Conservation (phyloP, 2,888 invertebrate genomes). For the Sclerodermus sp. region DNA sequence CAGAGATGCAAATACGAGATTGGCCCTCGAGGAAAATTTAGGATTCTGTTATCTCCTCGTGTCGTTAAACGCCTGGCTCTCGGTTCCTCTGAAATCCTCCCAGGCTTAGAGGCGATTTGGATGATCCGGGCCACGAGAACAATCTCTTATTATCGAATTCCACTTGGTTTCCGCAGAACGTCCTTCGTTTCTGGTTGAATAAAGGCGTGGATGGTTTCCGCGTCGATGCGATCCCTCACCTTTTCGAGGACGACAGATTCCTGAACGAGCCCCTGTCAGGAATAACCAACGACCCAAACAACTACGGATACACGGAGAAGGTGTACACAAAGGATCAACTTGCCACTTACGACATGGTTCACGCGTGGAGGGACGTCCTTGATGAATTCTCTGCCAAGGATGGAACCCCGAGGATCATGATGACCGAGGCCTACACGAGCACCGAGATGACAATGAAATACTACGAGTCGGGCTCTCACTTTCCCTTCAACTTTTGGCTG, state of each 20-base stretch:
- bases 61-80: too few relatives aligned
- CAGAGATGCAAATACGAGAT: too few relatives aligned
- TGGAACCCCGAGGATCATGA: constrained; percentile 62
- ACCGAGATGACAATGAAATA: constrained; percentile 66
- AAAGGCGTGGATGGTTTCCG: constrained; percentile 87
- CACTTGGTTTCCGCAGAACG: constrained; percentile 57
- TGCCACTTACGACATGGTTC: constrained; percentile 62
- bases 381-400: constrained; percentile 57
- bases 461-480: constrained; percentile 71
- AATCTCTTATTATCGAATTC: too few relatives aligned
- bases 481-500: constrained; percentile 78
- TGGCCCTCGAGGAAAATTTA: too few relatives aligned
- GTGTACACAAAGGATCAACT: constrained; percentile 66
- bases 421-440: constrained; percentile 75
- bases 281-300: constrained; percentile 44
- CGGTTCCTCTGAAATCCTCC: too few relatives aligned
- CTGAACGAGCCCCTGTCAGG: constrained; percentile 64
- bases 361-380: constrained; percentile 64
- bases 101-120: too few relatives aligned
- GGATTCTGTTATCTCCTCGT: too few relatives aligned
- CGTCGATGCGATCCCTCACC: constrained; percentile 73
- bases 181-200: constrained; percentile 78
- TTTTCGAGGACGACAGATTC: constrained; percentile 64
- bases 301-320: constrained; percentile 65
- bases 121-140: too few relatives aligned